These are phyloP conservation scores for Scomberomorus guttatus DNA, from an alignment of 2,797 vertebrate genomes.

Conservation along the genomic window DNA sequence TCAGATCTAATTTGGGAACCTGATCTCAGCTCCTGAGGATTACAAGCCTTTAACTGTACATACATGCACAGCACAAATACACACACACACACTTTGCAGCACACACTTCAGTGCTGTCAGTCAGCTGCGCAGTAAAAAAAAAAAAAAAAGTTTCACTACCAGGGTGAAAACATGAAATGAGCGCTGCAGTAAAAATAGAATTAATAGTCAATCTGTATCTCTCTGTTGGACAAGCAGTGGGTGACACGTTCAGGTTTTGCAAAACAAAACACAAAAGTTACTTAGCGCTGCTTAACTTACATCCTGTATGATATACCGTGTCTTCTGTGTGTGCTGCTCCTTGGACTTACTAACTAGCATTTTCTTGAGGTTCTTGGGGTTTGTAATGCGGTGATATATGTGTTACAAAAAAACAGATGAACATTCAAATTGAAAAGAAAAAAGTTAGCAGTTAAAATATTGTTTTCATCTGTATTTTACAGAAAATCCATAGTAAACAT, in stretches of 20 bases:
- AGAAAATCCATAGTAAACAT: background rate
- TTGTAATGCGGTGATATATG: background rate
- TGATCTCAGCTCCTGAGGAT: conserved; percentile 76
- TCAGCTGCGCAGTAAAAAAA: conserved; percentile 4
- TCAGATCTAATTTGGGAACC: conserved; percentile 78
- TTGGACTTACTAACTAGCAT: background rate
- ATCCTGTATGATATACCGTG: background rate
- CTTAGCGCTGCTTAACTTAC: background rate
- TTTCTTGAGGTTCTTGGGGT: background rate
- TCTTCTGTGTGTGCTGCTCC: background rate
- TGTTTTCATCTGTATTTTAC: background rate
- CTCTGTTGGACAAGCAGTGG: background rate
- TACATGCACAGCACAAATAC: conserved; percentile 4
- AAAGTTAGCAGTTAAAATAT: background rate
- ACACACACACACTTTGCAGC: background rate
- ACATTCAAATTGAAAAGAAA: background rate
- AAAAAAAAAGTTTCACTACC: conserved; percentile 9
- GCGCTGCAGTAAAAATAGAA: conserved; percentile 16
- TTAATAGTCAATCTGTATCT: background rate
- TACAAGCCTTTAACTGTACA: conserved; percentile 60
- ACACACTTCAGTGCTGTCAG: background rate
- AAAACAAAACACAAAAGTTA: background rate
- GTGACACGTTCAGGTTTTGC: background rate
- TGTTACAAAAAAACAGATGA: background rate
- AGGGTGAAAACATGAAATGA: background rate